Evolutionary conservation across 2,797 vertebrate species (phyloP), one percentile per base, ranked within the genome.

Genomic region (Syndactyla subalaris): DNA sequence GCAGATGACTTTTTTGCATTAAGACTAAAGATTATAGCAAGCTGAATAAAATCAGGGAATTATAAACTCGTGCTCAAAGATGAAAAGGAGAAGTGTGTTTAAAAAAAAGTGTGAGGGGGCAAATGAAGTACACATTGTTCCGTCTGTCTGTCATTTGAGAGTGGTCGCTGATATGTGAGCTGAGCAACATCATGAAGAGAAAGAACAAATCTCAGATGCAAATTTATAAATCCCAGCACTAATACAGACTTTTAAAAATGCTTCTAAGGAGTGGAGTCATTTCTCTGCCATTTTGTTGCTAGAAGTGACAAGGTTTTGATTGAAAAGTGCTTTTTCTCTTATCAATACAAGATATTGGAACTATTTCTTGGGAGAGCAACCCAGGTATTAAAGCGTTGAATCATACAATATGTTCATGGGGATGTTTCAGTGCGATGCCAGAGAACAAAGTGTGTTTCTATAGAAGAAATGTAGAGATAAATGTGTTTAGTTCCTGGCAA

Each of bases 1-100:
- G 66, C 95, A 95, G 93, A 94, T 94, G 85, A 93, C 39, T 77
- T 82, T 82, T 92, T 95, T 94, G 92, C 84, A 74, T 94, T 93
- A 89, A 89, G 72, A 67, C 63, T 83, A 67, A 93, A 68, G 36
- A 88, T 81, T 78, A 66, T 72, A 89, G 46, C 58, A n/a, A 84
- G 51, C 65, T 68, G 76, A 92, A 88, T 92, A 96, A 92, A 91
- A 90, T 51, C 43, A 41, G 58, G 84, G 66, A 92, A 86, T 71
- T 75, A 74, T 61, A 86, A 93, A 58, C 30, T 48, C 3, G 3
- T 77, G 54, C 62, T 77, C 23, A 22, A 36, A 61, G 39, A 72
- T 34, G 24, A 80, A 87, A 91, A 79, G 49, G 39, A 83, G 26
- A 83, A 75, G 39, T 71, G 43, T 92, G 15, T 62, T 43, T 14